Conservation (phyloP, 2,888 invertebrate genomes). For the Kryphioiulus occultus region DNA sequence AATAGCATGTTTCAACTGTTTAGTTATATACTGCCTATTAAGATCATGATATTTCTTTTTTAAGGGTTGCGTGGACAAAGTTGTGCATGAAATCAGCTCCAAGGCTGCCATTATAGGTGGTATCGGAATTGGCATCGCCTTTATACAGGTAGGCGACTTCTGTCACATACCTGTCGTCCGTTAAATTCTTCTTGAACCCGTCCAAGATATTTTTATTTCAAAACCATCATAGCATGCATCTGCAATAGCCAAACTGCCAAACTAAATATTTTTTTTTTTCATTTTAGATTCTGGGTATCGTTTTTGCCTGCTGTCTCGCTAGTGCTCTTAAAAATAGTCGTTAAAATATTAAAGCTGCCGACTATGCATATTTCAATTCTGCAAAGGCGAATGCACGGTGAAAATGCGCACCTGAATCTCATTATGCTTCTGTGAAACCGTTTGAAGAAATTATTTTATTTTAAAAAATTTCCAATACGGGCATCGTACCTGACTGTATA, state of each 20-base stretch:
- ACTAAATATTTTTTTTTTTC: neutral
- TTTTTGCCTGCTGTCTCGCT: neutral
- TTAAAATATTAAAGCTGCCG: neutral
- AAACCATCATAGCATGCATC: neutral
- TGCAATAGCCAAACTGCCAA: neutral
- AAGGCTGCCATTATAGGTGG: slow-evolving; percentile 74
- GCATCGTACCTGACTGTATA: neutral
- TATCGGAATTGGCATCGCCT: slow-evolving; percentile 82
- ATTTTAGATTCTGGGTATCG: neutral
- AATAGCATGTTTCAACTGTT: neutral
- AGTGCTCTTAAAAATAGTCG: slow-evolving; percentile 2
- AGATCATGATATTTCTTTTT: neutral
- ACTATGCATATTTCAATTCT: neutral
- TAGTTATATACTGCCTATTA: neutral
- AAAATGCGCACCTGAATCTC: neutral
- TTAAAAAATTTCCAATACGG: neutral
- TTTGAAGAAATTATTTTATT: neutral
- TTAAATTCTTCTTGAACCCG: no score
- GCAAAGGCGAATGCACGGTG: neutral
- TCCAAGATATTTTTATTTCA: neutral
- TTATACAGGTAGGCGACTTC: slow-evolving; percentile 77
- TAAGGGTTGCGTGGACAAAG: slow-evolving; percentile 60
- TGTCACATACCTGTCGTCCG: no score
- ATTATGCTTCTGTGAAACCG: neutral
- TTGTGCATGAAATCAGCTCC: slow-evolving; percentile 69